phyloP scores from a whole-genome alignment of 2,113 vertebrate genomes.

The Clarias batrachus region DNA sequence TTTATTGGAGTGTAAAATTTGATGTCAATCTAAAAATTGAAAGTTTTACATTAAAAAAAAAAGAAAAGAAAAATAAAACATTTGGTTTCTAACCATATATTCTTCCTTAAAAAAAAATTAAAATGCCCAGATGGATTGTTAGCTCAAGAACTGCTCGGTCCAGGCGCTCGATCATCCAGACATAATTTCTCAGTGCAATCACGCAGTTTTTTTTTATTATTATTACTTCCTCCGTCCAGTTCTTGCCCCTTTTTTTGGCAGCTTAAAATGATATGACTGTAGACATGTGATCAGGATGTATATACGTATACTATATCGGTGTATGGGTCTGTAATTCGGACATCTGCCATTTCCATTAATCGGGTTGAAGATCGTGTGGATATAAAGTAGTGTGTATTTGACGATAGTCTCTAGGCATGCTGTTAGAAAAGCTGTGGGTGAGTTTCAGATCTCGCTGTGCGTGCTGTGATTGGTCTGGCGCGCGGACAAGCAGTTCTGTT shows the following conservation, averaged over 20 bases:
- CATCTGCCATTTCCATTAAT: not conserved
- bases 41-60: constrained; percentile 21
- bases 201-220: not conserved
- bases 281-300: not conserved
- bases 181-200: not conserved
- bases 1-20: not conserved
- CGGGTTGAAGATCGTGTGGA: not conserved
- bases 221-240: not conserved
- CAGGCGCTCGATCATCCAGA: not conserved
- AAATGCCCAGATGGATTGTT: constrained; percentile 19
- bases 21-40: not conserved
- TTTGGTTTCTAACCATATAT: constrained; percentile 2
- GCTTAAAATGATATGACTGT: not conserved
- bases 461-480: constrained; percentile 73
- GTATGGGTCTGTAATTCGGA: not conserved
- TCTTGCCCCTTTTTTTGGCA: not conserved
- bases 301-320: not conserved
- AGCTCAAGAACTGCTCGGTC: not conserved
- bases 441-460: constrained; percentile 65
- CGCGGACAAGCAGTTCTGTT: constrained; percentile 78
- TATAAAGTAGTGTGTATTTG: constrained; percentile 10
- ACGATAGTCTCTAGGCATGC: not conserved
- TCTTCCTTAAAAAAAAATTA: not conserved
- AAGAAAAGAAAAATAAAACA: constrained; percentile 31
- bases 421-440: constrained; percentile 18